phyloP scores from a whole-genome alignment of 2,888 invertebrate genomes.

The Chloroclysta siterata region DNA sequence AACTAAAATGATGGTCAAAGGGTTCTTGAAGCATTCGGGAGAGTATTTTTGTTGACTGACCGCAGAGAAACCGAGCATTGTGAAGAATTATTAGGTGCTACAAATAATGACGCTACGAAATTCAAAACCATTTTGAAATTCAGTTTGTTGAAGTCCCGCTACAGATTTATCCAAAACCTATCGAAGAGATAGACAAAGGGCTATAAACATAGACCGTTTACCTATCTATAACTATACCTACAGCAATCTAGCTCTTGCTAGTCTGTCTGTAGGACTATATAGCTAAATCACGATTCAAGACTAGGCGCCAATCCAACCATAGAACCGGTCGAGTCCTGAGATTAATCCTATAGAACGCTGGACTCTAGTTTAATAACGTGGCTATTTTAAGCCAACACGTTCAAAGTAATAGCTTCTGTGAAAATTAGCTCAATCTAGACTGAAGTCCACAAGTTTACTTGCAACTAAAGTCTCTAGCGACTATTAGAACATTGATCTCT shows the following conservation, averaged over 20 bases:
- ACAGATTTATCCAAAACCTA: slow-evolving; percentile 15
- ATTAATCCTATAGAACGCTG: slow-evolving; percentile 54
- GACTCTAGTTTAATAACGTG: slow-evolving; percentile 50
- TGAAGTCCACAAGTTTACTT: not conserved
- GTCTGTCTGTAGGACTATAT: slow-evolving; percentile 18
- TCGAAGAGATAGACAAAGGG: slow-evolving; percentile 29
- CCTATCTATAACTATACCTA: slow-evolving; percentile 4
- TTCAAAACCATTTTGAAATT: not conserved
- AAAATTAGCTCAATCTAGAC: slow-evolving; percentile 18
- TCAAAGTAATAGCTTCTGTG: slow-evolving; percentile 46
- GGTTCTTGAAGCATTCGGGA: not conserved
- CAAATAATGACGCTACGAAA: too few relatives aligned
- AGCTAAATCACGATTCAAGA: slow-evolving; percentile 56
- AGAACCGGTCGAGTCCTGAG: slow-evolving; percentile 65
- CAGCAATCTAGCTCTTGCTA: not conserved
- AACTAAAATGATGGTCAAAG: slow-evolving; percentile 23
- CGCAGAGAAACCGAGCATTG: too few relatives aligned
- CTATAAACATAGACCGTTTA: slow-evolving; percentile 23
- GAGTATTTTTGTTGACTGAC: not conserved
- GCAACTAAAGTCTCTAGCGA: not conserved
- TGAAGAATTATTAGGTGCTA: not conserved
- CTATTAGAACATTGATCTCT: not conserved
- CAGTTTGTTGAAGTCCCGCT: slow-evolving; percentile 1
- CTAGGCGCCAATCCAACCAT: slow-evolving; percentile 48
- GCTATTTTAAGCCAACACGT: slow-evolving; percentile 61